phyloP scores from a whole-genome alignment of 2,797 vertebrate species.

The Clarias laeviceps region DNA sequence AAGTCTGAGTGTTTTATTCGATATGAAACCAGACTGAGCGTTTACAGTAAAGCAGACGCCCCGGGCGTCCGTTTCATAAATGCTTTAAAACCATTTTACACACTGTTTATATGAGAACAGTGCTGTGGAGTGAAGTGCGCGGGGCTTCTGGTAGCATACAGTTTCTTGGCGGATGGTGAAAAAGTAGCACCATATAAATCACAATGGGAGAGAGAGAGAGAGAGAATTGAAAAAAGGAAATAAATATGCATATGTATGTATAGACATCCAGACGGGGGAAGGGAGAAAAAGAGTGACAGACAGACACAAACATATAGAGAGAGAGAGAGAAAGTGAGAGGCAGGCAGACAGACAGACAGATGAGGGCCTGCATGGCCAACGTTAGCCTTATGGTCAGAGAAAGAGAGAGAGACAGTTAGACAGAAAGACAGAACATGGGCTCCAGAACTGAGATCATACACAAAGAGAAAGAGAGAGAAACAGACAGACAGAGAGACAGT shows the following conservation, averaged over 20 bases:
- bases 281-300: neutral
- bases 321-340: neutral
- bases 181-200: slow-evolving; percentile 35
- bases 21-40: neutral
- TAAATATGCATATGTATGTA: too few relatives aligned
- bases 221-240: neutral
- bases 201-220: neutral
- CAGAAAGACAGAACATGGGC: neutral
- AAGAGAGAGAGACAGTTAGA: neutral
- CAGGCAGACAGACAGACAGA: neutral
- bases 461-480: too few relatives aligned
- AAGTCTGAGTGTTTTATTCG: slow-evolving; percentile 14
- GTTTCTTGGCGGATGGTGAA: slow-evolving; percentile 32
- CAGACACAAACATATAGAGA: neutral
- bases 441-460: neutral
- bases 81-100: slow-evolving; percentile 26
- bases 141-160: too few relatives aligned
- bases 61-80: neutral
- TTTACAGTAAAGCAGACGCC: neutral
- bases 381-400: neutral
- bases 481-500: neutral
- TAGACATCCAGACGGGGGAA: neutral
- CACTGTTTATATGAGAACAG: slow-evolving; percentile 28
- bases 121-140: neutral
- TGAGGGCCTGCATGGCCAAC: too few relatives aligned